Evolutionary conservation across 1,140 invertebrate genomes (phyloP).

Genomic region (Acarapis woodi): DNA sequence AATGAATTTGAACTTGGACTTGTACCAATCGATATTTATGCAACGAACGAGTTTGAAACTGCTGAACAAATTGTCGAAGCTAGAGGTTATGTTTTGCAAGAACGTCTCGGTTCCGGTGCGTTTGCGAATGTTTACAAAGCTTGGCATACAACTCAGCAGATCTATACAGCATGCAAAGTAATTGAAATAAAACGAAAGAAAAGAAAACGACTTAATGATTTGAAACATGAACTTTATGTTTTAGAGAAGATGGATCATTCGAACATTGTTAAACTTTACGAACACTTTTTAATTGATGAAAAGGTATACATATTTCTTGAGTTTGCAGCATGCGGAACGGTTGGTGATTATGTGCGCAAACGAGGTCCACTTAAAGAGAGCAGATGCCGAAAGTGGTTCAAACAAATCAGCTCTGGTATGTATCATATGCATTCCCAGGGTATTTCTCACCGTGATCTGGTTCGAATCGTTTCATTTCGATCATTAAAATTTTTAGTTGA

Average conservation of each 20-base stretch:
- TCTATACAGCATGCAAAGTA: conserved; percentile 5
- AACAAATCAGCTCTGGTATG: conserved; percentile 5
- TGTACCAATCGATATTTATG: conserved; percentile 1
- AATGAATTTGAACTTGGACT: too few species aligned
- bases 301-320: conserved; percentile 11
- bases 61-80: conserved; percentile 1
- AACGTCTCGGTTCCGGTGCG: conserved; percentile 6
- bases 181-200: conserved; percentile 7
- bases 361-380: conserved; percentile 1
- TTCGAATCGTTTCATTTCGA: too few species aligned
- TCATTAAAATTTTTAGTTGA: too few species aligned
- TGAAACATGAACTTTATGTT: conserved; percentile 8
- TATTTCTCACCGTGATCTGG: conserved; percentile 35
- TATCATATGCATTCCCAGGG: conserved; percentile 22
- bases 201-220: not conserved
- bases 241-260: conserved; percentile 7
- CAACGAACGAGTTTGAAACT: not conserved
- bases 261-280: conserved; percentile 9
- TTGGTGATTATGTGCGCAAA: conserved; percentile 7
- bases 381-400: conserved; percentile 1
- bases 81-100: conserved; percentile 2
- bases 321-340: conserved; percentile 5
- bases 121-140: conserved; percentile 7
- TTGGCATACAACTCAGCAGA: not conserved
- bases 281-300: conserved; percentile 10